phyloP scores from a whole-genome alignment of 2,888 invertebrate genomes.

The Euclidia mi region DNA sequence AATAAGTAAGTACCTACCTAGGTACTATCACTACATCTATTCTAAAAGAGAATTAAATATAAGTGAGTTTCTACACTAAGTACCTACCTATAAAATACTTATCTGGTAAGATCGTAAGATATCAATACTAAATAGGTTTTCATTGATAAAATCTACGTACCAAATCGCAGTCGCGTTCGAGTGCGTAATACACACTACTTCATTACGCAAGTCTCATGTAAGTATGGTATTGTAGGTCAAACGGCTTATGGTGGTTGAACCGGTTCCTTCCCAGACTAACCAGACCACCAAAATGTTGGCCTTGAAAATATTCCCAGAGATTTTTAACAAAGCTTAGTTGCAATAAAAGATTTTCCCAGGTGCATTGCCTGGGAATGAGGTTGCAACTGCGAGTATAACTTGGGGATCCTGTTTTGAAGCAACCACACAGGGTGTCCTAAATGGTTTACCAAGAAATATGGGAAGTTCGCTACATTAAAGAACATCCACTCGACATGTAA shows the following conservation, averaged over 20 bases:
- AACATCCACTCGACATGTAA: too few species aligned
- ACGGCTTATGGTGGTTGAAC: conserved; percentile 66
- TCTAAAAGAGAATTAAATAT: too few species aligned
- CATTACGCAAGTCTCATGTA: conserved; percentile 66
- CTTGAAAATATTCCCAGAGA: conserved; percentile 21
- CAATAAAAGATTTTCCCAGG: neutral
- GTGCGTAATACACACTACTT: conserved; percentile 43
- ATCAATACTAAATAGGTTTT: conserved; percentile 26
- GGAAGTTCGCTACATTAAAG: too few species aligned
- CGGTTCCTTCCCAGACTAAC: conserved; percentile 61
- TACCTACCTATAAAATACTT: too few species aligned
- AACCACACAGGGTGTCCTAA: too few species aligned
- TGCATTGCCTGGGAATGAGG: neutral
- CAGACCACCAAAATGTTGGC: conserved; percentile 32
- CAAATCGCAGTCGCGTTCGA: conserved; percentile 34
- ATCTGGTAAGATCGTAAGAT: too few species aligned
- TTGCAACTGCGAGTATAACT: too few species aligned
- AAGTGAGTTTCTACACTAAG: too few species aligned
- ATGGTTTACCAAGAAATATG: too few species aligned
- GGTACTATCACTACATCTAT: too few species aligned
- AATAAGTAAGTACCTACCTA: too few species aligned
- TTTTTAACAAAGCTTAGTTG: neutral
- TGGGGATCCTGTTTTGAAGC: too few species aligned
- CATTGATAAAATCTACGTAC: conserved; percentile 70
- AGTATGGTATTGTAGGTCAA: conserved; percentile 78